These are phyloP conservation scores for Lepeophtheirus nordmannii DNA, from an alignment of 2,888 invertebrate species.

Conservation along the genomic window DNA sequence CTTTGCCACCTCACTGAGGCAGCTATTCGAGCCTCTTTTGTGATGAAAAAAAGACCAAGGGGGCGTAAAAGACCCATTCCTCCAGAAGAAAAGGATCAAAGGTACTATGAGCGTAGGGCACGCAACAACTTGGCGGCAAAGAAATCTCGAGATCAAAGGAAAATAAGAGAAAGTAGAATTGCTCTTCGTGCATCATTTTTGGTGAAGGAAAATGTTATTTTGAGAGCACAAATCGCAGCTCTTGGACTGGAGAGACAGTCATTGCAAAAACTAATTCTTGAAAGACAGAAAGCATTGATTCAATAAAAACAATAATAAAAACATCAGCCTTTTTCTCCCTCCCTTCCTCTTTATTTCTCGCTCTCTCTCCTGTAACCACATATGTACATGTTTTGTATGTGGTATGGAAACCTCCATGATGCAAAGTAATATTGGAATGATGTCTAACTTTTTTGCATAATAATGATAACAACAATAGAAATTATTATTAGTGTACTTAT, in stretches of 20 bases:
- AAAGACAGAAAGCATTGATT: not conserved
- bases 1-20: not conserved
- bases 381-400: too few species aligned
- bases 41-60: slow-evolving; percentile 42
- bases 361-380: too few species aligned
- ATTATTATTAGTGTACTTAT: too few species aligned
- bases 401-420: too few species aligned
- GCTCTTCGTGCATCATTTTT: slow-evolving; percentile 9
- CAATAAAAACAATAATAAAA: not conserved
- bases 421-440: too few species aligned
- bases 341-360: not conserved
- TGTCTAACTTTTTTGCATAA: too few species aligned
- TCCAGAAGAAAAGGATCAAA: slow-evolving; percentile 68
- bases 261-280: not conserved
- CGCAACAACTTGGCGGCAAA: slow-evolving; percentile 82
- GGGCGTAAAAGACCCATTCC: slow-evolving; percentile 76
- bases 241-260: not conserved
- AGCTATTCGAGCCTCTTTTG: not conserved
- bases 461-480: too few species aligned
- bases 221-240: slow-evolving; percentile 7
- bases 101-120: slow-evolving; percentile 66
- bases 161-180: slow-evolving; percentile 42
- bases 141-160: slow-evolving; percentile 71
- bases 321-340: not conserved
- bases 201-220: slow-evolving; percentile 13